Conservation (phyloP, 2,888 invertebrate genomes). For the Caenorhabditis sp. region DNA sequence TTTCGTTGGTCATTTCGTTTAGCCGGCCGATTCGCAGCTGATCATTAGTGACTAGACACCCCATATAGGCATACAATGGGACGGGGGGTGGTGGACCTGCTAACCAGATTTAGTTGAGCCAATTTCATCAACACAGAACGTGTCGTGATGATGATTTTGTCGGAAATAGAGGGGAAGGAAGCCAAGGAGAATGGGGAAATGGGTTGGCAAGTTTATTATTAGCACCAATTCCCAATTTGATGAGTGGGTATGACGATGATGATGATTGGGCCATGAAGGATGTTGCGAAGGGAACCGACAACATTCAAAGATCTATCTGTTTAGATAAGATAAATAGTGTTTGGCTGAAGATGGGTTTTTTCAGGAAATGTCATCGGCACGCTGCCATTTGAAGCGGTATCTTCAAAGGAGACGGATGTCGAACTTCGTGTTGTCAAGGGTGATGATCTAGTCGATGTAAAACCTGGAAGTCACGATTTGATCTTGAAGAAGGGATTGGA, state of each 20-base stretch:
- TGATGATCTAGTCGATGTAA: slow-evolving; percentile 73
- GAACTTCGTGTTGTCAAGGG: slow-evolving; percentile 76
- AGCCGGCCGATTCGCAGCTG: slow-evolving; percentile 15
- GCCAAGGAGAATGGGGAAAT: slow-evolving; percentile 21
- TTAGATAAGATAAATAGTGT: slow-evolving; percentile 39
- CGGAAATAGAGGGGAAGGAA: background rate
- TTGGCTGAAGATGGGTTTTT: slow-evolving; percentile 31
- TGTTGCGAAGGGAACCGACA: slow-evolving; percentile 31
- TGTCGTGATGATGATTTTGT: slow-evolving; percentile 28
- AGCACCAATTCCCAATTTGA: slow-evolving; percentile 52
- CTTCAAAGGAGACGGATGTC: slow-evolving; percentile 70
- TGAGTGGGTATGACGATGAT: slow-evolving; percentile 30
- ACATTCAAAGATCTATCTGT: no score
- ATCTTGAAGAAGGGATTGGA: slow-evolving; percentile 75
- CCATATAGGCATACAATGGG: slow-evolving; percentile 60
- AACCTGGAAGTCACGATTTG: slow-evolving; percentile 73
- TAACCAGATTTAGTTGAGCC: slow-evolving; percentile 65
- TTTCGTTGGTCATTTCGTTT: slow-evolving; percentile 14
- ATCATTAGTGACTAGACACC: slow-evolving; percentile 50
- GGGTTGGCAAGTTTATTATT: slow-evolving; percentile 57
- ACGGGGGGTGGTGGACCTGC: slow-evolving; percentile 35
- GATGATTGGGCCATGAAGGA: slow-evolving; percentile 17
- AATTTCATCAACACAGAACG: slow-evolving; percentile 58
- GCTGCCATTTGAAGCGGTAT: slow-evolving; percentile 63
- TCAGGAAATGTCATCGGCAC: slow-evolving; percentile 64